phyloP scores from a whole-genome alignment of 2,797 vertebrate genomes.

The Psittacula echo region DNA sequence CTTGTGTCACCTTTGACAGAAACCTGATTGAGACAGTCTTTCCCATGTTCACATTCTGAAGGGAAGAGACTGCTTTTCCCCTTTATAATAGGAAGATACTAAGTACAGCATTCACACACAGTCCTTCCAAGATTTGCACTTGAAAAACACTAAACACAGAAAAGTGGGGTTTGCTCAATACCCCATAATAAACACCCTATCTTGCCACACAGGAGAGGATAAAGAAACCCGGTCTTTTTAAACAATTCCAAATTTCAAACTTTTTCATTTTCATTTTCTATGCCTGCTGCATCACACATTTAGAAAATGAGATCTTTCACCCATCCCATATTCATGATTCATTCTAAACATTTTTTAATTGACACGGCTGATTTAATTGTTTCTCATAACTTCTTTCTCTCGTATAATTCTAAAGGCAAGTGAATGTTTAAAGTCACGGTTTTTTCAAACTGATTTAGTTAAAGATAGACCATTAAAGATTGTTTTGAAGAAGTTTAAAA shows the following conservation, averaged over 20 bases:
- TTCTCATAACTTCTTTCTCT: neutral
- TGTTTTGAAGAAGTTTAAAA: neutral
- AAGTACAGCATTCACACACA: neutral
- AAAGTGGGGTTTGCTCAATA: neutral
- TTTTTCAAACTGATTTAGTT: neutral
- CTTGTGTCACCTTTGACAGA: neutral
- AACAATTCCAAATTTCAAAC: neutral
- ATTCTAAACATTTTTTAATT: neutral
- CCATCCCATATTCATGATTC: neutral
- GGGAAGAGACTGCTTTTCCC: neutral
- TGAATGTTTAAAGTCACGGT: neutral
- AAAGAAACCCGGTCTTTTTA: neutral
- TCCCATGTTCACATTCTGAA: neutral
- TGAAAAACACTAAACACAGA: neutral
- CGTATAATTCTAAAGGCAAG: neutral
- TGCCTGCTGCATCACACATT: accelerated
- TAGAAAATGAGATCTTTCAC: neutral
- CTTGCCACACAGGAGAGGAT: neutral
- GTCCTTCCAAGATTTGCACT: neutral
- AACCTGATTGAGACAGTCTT: neutral
- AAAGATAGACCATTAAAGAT: neutral
- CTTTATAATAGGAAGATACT: neutral
- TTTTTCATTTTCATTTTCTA: neutral
- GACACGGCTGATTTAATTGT: neutral
- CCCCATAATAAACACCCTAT: accelerated